Evolutionary conservation across 2,113 vertebrate genomes (phyloP).

Genomic region (Gasterosteus nipponicus): DNA sequence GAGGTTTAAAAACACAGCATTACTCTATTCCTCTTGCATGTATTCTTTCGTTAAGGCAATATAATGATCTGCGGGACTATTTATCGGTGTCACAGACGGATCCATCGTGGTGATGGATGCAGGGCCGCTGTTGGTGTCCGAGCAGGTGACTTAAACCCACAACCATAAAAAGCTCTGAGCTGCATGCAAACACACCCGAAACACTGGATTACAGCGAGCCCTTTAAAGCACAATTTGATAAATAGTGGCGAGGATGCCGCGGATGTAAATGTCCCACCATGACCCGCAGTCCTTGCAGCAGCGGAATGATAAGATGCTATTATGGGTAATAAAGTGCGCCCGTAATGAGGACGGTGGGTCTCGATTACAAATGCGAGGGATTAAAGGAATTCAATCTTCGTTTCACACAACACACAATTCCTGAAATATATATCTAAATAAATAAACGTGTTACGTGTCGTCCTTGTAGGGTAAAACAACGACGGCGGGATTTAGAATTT

Average conservation of each 20-base stretch:
- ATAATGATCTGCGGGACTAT: conserved; percentile 23
- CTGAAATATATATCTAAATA: neutral
- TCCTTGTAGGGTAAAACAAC: neutral
- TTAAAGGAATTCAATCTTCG: neutral
- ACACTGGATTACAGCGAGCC: conserved; percentile 21
- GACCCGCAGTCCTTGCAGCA: conserved; percentile 6
- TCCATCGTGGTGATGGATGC: neutral
- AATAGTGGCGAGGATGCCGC: neutral
- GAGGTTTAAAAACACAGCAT: neutral
- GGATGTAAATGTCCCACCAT: conserved; percentile 11
- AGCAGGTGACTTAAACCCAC: conserved; percentile 45
- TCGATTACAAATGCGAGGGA: neutral
- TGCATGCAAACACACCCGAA: conserved; percentile 19
- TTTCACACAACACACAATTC: neutral
- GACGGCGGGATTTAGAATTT: neutral
- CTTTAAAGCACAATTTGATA: conserved; percentile 14
- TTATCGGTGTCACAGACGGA: conserved; percentile 19
- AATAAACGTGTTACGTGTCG: neutral
- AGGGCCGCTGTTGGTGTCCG: conserved; percentile 28
- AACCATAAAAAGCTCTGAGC: conserved; percentile 8
- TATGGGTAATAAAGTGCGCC: conserved; percentile 15
- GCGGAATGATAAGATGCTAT: neutral
- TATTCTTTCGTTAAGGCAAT: neutral
- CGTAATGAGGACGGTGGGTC: conserved; percentile 1
- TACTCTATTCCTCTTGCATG: neutral